A percentile compares a stretch with the other conserved stretches of the same genome.
Evolutionary conservation across 2,888 invertebrate species (phyloP).

Genomic region (Athetis lepigone): DNA sequence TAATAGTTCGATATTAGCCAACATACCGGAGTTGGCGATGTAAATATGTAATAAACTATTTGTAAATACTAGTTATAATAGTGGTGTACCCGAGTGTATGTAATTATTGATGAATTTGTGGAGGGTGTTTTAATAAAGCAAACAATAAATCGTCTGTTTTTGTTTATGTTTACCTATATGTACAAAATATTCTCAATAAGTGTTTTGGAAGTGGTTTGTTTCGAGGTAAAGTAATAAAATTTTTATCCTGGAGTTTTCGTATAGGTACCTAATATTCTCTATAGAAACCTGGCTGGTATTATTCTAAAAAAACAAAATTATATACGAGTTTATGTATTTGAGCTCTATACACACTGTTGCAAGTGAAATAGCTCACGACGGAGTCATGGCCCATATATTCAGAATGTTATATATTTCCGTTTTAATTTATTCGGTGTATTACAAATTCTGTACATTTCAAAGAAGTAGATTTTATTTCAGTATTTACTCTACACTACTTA

Average conservation of each 20-base stretch:
- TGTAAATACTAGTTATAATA: constrained; percentile 82
- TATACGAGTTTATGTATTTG: constrained; percentile 11
- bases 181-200: constrained; percentile 18
- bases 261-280: not conserved
- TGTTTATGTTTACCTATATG: constrained; percentile 58
- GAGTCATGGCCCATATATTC: constrained; percentile 22
- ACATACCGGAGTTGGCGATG: constrained; percentile 66
- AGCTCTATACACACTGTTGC: constrained; percentile 6
- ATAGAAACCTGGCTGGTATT: no score
- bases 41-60: constrained; percentile 77
- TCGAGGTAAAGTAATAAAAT: not conserved
- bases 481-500: not conserved
- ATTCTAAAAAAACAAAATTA: not conserved
- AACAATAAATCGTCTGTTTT: constrained; percentile 74
- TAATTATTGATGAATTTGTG: constrained; percentile 82
- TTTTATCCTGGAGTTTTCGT: not conserved
- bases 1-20: constrained; percentile 56
- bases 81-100: constrained; percentile 84
- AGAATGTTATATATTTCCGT: constrained; percentile 45
- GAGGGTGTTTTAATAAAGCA: constrained; percentile 90
- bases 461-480: constrained; percentile 19
- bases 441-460: no score
- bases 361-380: constrained; percentile 13
- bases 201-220: not conserved
- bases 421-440: constrained; percentile 18